Percentiles rank a stretch among this genome's conserved stretches.
phyloP scores from a whole-genome alignment of 1,140 invertebrate genomes.

The Gryllus bimaculatus region DNA sequence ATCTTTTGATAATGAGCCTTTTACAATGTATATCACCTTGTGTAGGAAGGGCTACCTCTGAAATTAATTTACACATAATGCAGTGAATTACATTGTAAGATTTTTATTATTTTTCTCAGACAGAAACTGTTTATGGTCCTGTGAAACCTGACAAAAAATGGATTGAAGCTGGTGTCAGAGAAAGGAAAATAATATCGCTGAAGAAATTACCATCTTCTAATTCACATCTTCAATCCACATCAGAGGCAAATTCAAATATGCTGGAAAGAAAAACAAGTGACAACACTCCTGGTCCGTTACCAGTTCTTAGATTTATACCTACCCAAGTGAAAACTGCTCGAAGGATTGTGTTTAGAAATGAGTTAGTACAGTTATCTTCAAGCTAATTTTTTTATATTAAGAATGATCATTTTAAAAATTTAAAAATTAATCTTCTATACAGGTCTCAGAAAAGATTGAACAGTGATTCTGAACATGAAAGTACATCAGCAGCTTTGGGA shows the following conservation, averaged over 20 bases:
- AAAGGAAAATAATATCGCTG: background rate
- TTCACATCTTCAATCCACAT: too few species aligned
- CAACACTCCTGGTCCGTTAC: background rate
- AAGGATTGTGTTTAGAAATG: background rate
- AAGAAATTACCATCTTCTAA: too few species aligned
- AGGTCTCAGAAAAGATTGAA: too few species aligned
- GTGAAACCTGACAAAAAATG: constrained; percentile 10
- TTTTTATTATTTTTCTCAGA: background rate
- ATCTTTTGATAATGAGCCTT: too few species aligned
- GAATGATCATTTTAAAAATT: background rate
- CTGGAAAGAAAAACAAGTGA: background rate
- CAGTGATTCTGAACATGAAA: too few species aligned
- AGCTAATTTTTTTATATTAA: background rate
- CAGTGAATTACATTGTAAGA: too few species aligned
- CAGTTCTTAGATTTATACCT: background rate
- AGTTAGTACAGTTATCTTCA: background rate
- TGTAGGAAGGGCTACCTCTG: too few species aligned
- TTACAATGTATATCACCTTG: too few species aligned
- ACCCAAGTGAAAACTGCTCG: background rate
- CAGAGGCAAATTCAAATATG: too few species aligned
- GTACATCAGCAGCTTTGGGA: too few species aligned
- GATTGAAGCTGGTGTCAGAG: background rate
- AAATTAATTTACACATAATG: too few species aligned
- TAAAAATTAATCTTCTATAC: too few species aligned
- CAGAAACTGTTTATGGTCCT: constrained; percentile 12